These are phyloP conservation scores for Caenorhabditis macrosperma DNA, from an alignment of 2,888 invertebrate species.

Conservation along the genomic window DNA sequence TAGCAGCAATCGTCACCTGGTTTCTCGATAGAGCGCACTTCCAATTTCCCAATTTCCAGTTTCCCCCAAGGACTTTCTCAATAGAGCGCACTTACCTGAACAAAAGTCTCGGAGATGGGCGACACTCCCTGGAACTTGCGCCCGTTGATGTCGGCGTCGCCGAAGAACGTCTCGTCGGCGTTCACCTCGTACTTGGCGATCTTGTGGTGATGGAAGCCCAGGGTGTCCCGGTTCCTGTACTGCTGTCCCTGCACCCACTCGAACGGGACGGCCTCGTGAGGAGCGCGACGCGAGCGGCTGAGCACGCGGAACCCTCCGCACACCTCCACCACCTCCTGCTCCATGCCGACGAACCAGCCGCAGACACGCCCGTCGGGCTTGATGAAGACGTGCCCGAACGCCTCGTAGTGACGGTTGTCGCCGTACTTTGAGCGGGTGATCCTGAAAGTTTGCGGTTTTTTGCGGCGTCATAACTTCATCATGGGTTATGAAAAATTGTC, in stretches of 20 bases:
- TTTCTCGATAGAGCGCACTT: no score
- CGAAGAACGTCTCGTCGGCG: constrained; percentile 57
- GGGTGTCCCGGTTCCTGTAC: constrained; percentile 40
- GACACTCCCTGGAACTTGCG: constrained; percentile 64
- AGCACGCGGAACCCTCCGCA: constrained; percentile 74
- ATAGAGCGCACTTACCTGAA: no score
- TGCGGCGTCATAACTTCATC: no score
- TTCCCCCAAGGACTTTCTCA: no score
- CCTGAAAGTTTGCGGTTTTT: constrained; percentile 46
- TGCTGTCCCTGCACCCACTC: constrained; percentile 64
- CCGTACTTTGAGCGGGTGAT: constrained; percentile 66
- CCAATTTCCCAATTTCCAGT: no score
- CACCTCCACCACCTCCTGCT: constrained; percentile 64
- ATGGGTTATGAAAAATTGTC: no score
- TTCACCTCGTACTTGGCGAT: constrained; percentile 61
- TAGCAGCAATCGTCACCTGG: no score
- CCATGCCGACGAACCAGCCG: constrained; percentile 68
- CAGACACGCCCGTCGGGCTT: constrained; percentile 63
- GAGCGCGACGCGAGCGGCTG: constrained; percentile 55
- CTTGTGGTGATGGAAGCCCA: constrained; percentile 67
- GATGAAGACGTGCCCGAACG: constrained; percentile 69
- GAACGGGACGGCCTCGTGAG: constrained; percentile 62
- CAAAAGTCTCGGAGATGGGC: constrained; percentile 35
- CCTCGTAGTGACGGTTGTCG: constrained; percentile 65
- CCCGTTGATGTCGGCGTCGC: constrained; percentile 60